A percentile compares a stretch with the other conserved stretches of the same genome.
These are phyloP conservation scores for Pardalotus punctatus DNA, from an alignment of 2,113 vertebrate genomes.

Conservation along the genomic window DNA sequence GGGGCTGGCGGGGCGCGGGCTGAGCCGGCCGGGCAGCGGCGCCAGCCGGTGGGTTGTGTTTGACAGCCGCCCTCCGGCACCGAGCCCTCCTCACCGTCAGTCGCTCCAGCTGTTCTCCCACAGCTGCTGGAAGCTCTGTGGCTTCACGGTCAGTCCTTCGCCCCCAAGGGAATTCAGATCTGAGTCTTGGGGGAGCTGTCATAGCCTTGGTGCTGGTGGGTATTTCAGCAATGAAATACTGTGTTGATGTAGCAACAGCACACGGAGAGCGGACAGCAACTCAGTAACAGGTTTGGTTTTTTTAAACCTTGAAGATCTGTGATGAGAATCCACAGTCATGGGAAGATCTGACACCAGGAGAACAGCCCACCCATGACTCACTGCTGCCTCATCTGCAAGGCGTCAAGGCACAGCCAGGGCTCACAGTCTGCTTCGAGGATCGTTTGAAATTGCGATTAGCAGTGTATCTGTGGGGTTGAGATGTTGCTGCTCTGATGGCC, in stretches of 20 bases:
- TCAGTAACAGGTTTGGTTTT: neutral
- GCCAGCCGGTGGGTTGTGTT: fast-evolving
- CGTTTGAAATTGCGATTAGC: neutral
- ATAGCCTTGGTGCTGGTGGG: neutral
- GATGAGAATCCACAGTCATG: neutral
- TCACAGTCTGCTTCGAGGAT: neutral
- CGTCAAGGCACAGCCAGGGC: neutral
- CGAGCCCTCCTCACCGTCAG: fast-evolving
- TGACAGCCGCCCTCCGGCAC: neutral
- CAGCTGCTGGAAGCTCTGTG: neutral
- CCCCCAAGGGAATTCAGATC: neutral
- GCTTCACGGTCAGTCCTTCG: neutral
- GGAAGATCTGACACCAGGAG: neutral
- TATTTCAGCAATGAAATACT: neutral
- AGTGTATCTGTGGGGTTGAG: neutral
- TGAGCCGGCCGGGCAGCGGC: fast-evolving
- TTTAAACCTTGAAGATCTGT: neutral
- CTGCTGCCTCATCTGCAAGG: neutral
- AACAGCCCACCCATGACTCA: neutral
- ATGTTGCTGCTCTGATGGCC: neutral
- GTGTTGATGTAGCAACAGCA: neutral
- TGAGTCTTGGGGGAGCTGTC: neutral
- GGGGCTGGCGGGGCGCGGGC: fast-evolving
- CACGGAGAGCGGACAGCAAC: fast-evolving
- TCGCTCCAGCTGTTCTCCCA: fast-evolving